phyloP scores from a whole-genome alignment of 2,797 vertebrate species.

The Taeniopygia guttata region DNA sequence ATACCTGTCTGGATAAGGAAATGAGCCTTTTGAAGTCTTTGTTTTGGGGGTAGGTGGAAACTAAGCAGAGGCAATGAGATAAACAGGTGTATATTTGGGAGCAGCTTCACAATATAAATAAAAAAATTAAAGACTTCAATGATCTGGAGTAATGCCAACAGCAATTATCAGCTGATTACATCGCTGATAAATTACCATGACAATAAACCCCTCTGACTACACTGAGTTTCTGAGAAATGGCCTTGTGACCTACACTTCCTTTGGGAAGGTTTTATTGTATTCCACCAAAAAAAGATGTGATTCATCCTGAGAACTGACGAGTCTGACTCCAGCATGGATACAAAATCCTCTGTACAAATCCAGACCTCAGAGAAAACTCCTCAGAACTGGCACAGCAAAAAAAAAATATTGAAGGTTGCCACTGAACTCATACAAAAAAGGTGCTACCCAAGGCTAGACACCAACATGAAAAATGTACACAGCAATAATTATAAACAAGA shows the following conservation, averaged over 20 bases:
- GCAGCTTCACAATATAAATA: background rate
- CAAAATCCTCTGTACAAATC: background rate
- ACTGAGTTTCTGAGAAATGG: background rate
- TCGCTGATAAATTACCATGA: background rate
- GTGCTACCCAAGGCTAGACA: background rate
- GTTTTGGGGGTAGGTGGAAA: background rate
- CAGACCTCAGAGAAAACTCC: background rate
- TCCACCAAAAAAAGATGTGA: background rate
- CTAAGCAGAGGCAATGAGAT: background rate
- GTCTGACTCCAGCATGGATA: background rate
- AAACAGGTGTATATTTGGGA: background rate
- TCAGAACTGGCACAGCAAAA: background rate
- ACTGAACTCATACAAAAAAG: background rate
- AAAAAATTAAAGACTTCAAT: background rate
- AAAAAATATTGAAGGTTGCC: background rate
- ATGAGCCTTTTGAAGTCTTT: background rate
- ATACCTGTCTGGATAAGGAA: background rate
- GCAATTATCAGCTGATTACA: background rate
- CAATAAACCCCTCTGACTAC: background rate
- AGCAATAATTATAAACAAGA: background rate
- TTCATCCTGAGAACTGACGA: background rate
- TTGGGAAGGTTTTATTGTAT: background rate
- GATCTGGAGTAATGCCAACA: background rate
- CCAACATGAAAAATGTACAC: background rate
- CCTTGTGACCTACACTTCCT: constrained; percentile 16